These are phyloP conservation scores for Sebastes vulpes DNA, from an alignment of 2,797 vertebrate species.

Conservation along the genomic window DNA sequence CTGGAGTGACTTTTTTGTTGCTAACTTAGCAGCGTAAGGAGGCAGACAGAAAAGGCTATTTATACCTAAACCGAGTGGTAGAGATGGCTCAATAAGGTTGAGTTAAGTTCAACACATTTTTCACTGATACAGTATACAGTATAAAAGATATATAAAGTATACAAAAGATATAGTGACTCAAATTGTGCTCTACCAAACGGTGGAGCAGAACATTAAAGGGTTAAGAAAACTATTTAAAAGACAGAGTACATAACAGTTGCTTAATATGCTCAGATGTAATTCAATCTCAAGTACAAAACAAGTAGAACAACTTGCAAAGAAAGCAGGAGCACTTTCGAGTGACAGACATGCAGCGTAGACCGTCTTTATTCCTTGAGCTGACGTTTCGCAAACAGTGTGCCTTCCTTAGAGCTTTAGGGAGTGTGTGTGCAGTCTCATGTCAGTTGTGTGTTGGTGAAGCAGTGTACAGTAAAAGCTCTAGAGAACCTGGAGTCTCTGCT, in stretches of 20 bases:
- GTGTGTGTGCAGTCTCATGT: not conserved
- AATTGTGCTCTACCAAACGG: too few relatives aligned
- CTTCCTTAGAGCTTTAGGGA: not conserved
- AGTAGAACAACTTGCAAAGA: not conserved
- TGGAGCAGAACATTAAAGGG: too few relatives aligned
- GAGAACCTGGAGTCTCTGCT: not conserved
- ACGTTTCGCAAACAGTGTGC: not conserved
- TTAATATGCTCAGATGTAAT: not conserved
- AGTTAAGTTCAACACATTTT: too few relatives aligned
- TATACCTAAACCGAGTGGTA: too few relatives aligned
- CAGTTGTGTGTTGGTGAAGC: not conserved
- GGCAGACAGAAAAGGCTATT: too few relatives aligned
- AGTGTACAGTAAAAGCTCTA: not conserved
- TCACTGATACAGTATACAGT: too few relatives aligned
- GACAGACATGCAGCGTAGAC: constrained; percentile 9
- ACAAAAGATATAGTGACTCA: too few relatives aligned
- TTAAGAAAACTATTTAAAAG: not conserved
- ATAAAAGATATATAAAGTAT: too few relatives aligned
- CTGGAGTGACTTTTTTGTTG: too few relatives aligned
- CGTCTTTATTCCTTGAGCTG: not conserved
- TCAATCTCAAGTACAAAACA: not conserved
- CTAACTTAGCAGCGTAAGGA: too few relatives aligned
- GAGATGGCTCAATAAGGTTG: too few relatives aligned
- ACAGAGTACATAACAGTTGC: not conserved
- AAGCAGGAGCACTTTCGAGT: not conserved